These are phyloP conservation scores for Callimorpha dominula DNA, from an alignment of 2,888 invertebrate species.

Conservation along the genomic window DNA sequence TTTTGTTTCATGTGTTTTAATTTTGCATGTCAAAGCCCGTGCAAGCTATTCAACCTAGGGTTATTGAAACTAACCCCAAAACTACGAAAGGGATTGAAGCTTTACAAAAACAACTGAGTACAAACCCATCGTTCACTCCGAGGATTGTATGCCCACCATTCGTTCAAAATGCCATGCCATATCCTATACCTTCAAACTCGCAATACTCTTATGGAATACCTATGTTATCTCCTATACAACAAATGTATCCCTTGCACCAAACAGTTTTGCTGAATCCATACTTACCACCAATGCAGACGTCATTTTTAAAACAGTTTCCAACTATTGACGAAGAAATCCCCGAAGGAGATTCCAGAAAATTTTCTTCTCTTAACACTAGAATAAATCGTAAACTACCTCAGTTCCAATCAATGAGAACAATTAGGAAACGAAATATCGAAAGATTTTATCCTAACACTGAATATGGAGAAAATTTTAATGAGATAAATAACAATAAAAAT, in stretches of 20 bases:
- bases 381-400: constrained; percentile 69
- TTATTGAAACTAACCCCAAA: constrained; percentile 79
- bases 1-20: constrained; percentile 76
- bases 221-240: constrained; percentile 79
- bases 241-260: constrained; percentile 80
- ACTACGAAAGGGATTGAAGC: constrained; percentile 73
- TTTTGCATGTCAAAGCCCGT: constrained; percentile 81
- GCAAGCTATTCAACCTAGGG: constrained; percentile 84
- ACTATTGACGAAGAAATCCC: constrained; percentile 74
- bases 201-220: constrained; percentile 74
- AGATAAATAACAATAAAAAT: constrained; percentile 79
- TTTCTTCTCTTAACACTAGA: constrained; percentile 80
- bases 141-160: constrained; percentile 82
- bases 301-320: constrained; percentile 78
- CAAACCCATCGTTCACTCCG: constrained; percentile 83
- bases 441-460: constrained; percentile 84
- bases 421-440: constrained; percentile 81
- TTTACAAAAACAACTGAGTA: constrained; percentile 81
- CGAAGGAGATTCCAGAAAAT: constrained; percentile 73
- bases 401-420: constrained; percentile 82
- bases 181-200: constrained; percentile 65
- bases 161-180: constrained; percentile 72
- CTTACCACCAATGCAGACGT: constrained; percentile 77
- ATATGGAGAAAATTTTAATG: constrained; percentile 80
- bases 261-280: constrained; percentile 79